Base-by-base conservation (phyloP, 2,113 vertebrate species). In the Mixornis gularis region DNA sequence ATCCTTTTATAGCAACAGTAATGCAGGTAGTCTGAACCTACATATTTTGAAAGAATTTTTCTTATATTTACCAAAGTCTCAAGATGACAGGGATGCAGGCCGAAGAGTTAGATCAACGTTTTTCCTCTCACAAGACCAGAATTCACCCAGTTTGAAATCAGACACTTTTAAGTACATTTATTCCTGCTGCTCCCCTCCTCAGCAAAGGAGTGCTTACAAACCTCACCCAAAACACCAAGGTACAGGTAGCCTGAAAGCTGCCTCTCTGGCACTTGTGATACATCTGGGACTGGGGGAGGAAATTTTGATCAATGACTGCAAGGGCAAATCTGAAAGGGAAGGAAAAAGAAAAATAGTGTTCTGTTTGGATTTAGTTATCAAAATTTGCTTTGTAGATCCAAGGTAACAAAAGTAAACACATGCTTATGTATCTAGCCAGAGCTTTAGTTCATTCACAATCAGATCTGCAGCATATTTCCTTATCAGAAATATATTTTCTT, bases 311-410 rank as follows among this genome's bases (percentile, higher is more conserved):
- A 8, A 70, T 44, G 24, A 66, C 6, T 0, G 0, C 48, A 84
- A 68, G 44, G n/a, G 26, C 43, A 84, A 79, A 68, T 43, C 36
- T 60, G 19, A 32, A 73, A 73, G 19, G 38, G 59, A 82, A 74
- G 13, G 52, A n/a, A 52, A 59, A 55, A 68, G 53, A 44, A 64
- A 71, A 32, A 51, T 15, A 69, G 17, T 17, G 1, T 51, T 87
- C 70, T 94, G 30, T 79, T 89, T 89, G 77, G 20, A 69, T 91
- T 79, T 71, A 21, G 49, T 72, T 91, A 91, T 77, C 74, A 69
- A 72, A 78, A 76, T 87, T 90, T 59, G 15, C n/a, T 91, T 85
- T 91, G 94, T 69, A 76, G 86, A 94, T 20, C 38, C 69, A 69
- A 79, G 38, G 53, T 85, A 58, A 58, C 26, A 76, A 92, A 79